A percentile compares a stretch with the other conserved stretches of the same genome.
Evolutionary conservation across 2,113 vertebrate genomes (phyloP).

Genomic region (Hippopotamus amphibius): DNA sequence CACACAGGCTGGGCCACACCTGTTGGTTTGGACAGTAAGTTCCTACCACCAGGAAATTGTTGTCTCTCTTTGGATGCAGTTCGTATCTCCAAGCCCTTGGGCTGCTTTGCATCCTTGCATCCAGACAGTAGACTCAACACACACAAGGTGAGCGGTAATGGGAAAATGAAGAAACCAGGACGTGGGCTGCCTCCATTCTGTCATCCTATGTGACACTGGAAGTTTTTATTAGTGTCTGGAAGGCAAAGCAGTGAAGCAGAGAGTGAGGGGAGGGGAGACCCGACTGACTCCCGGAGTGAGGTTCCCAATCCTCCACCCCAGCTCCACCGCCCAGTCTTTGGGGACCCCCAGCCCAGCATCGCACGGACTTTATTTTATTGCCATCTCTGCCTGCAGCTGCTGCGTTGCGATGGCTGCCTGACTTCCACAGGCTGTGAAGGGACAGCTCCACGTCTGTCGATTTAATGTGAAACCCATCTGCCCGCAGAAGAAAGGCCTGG

Average conservation of each 20-base stretch:
- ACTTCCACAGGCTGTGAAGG: neutral
- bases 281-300: neutral
- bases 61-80: neutral
- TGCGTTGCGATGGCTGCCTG: neutral
- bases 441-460: neutral
- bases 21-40: neutral
- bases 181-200: neutral
- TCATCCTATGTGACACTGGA: neutral
- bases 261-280: neutral
- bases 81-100: neutral
- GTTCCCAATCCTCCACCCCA: neutral
- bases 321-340: neutral
- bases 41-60: neutral
- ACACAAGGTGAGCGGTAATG: fast-evolving
- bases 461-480: neutral
- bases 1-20: fast-evolving
- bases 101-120: neutral
- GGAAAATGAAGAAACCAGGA: neutral
- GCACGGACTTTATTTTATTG: neutral
- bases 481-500: neutral
- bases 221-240: neutral
- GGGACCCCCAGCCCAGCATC: neutral
- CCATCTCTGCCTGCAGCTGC: neutral
- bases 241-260: too few species aligned
- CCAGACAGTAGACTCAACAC: too few species aligned